Percentiles rank a stretch among this genome's conserved stretches.
Conservation (phyloP, 1,140 invertebrate genomes). For the Physella acuta region DNA sequence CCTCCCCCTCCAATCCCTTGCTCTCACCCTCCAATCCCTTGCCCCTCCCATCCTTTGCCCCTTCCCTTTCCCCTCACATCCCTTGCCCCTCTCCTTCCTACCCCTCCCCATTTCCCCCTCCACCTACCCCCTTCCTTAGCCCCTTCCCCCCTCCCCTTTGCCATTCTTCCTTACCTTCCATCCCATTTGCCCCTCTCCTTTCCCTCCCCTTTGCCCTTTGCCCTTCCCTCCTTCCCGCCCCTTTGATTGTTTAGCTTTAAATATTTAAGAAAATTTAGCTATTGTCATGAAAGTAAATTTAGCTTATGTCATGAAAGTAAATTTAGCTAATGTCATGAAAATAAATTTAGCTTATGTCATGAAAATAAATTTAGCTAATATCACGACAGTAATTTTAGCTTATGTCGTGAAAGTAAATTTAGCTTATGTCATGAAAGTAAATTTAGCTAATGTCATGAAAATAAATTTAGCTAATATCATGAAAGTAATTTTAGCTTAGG, state of each 20-base stretch:
- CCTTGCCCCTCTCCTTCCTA: neutral
- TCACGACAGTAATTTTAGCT: too few relatives aligned
- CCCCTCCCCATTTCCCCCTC: neutral
- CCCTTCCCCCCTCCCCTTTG: neutral
- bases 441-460: too few relatives aligned
- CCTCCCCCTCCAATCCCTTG: neutral
- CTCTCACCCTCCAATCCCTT: neutral
- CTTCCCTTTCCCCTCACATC: neutral
- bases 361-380: too few relatives aligned
- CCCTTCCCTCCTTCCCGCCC: neutral
- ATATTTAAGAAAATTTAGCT: too few relatives aligned
- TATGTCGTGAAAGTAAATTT: too few relatives aligned
- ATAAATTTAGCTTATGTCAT: too few relatives aligned
- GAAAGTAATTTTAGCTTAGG: too few relatives aligned
- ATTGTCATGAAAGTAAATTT: too few relatives aligned
- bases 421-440: too few relatives aligned
- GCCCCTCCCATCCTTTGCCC: neutral
- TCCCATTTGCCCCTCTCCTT: neutral
- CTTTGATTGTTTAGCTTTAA: neutral
- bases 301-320: too few relatives aligned
- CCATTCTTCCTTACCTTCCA: neutral
- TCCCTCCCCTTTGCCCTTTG: neutral
- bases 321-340: too few relatives aligned
- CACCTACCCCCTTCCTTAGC: neutral
- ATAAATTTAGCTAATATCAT: too few relatives aligned